These are phyloP conservation scores for Lasioglossum zephyrum DNA, from an alignment of 2,888 invertebrate genomes.

Conservation along the genomic window DNA sequence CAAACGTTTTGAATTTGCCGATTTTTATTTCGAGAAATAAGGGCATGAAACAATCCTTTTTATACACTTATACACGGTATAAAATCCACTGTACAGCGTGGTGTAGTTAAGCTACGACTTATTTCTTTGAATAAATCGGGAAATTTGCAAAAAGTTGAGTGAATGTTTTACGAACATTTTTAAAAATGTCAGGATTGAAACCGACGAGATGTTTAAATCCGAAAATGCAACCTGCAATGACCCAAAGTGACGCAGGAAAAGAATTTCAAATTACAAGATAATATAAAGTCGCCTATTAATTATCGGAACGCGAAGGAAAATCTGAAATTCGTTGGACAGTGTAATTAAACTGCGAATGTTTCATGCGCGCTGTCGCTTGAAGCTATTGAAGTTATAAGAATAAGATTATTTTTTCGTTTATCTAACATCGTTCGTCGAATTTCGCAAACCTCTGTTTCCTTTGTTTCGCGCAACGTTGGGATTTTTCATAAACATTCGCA, in stretches of 20 bases:
- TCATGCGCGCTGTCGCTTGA: not conserved
- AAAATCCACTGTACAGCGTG: not conserved
- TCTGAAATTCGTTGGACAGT: not conserved
- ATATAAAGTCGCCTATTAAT: not conserved
- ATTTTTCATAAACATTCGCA: not conserved
- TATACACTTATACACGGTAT: not conserved
- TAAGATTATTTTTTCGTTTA: too few species aligned
- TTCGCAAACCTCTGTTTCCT: not conserved
- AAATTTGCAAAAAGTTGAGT: not conserved
- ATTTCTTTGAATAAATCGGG: not conserved
- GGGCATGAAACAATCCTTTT: not conserved
- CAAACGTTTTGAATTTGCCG: not conserved
- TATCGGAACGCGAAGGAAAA: not conserved
- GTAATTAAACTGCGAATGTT: slow-evolving; percentile 1
- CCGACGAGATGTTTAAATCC: not conserved
- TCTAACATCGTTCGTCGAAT: not conserved
- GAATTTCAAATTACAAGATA: not conserved
- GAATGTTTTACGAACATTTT: not conserved
- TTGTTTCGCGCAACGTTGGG: not conserved
- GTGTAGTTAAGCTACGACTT: not conserved
- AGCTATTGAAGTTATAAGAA: not conserved
- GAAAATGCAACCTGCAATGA: not conserved
- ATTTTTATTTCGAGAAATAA: not conserved
- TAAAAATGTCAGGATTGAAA: not conserved
- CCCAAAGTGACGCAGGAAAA: not conserved